Percentiles rank a stretch among this genome's conserved stretches.
phyloP scores from a whole-genome alignment of 2,797 vertebrate species.

The Glyptemys insculpta region DNA sequence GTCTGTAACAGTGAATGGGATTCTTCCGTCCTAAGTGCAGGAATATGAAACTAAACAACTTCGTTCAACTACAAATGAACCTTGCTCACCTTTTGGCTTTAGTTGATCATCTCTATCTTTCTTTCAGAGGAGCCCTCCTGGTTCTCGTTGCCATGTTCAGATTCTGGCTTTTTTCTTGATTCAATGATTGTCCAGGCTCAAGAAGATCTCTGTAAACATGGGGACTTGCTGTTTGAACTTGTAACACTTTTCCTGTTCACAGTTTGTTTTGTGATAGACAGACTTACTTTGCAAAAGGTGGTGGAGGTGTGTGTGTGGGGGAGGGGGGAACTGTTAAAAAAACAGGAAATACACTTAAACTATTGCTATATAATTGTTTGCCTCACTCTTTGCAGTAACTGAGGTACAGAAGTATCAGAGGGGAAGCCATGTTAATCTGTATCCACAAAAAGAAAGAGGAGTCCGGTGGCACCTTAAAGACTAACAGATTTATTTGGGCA shows the following conservation, averaged over 20 bases:
- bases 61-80: slow-evolving; percentile 34
- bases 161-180: background rate
- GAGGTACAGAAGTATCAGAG: fast-evolving
- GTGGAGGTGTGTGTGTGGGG: too few species aligned
- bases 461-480: too few species aligned
- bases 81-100: slow-evolving; percentile 20
- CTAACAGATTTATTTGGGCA: too few species aligned
- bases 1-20: too few species aligned
- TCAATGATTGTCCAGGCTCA: background rate
- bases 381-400: fast-evolving
- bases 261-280: background rate
- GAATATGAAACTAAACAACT: slow-evolving; percentile 33
- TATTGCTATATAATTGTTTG: background rate
- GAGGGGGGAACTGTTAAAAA: background rate
- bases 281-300: background rate
- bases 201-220: background rate
- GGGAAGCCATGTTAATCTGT: too few species aligned
- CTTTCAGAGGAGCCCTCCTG: background rate
- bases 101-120: background rate
- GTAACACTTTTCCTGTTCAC: background rate
- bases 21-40: too few species aligned
- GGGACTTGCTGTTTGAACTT: slow-evolving; percentile 3
- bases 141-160: background rate
- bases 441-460: too few species aligned
- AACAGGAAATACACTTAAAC: slow-evolving; percentile 23